Conservation (phyloP, 1,140 invertebrate genomes). For the Paralvinella palmiformis region DNA sequence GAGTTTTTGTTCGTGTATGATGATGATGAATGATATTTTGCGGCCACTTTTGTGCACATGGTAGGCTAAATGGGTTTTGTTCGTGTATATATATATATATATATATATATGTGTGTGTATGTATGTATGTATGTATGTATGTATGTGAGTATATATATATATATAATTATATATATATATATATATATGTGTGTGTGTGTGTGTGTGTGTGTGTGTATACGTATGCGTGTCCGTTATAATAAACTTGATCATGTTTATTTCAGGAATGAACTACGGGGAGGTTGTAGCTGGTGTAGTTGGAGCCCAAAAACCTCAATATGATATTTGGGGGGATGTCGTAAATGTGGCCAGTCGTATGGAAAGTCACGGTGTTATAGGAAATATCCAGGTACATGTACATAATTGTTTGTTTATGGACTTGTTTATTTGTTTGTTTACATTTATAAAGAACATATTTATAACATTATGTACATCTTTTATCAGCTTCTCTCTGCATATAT, state of each 20-base stretch:
- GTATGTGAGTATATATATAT: not conserved
- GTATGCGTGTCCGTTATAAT: not conserved
- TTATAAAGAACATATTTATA: not conserved
- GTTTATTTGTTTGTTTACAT: no score
- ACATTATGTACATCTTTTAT: not conserved
- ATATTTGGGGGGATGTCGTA: constrained; percentile 97
- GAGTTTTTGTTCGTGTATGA: not conserved
- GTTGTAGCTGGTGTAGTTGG: constrained; percentile 93
- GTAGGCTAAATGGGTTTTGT: no score
- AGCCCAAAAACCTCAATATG: constrained; percentile 94
- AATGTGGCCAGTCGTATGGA: constrained; percentile 97
- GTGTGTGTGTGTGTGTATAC: not conserved
- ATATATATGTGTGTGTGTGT: not conserved
- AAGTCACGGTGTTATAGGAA: constrained; percentile 82
- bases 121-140: not conserved
- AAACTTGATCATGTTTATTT: constrained; percentile 22
- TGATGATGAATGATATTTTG: no score
- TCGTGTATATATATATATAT: no score
- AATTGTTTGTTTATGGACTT: no score
- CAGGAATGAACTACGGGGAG: constrained; percentile 87
- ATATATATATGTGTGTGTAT: no score
- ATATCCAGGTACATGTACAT: constrained; percentile 59
- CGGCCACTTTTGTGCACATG: no score
- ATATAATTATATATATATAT: not conserved
- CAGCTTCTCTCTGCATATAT: not conserved